phyloP scores from a whole-genome alignment of 2,113 vertebrate species.

The Entelurus aequoreus region DNA sequence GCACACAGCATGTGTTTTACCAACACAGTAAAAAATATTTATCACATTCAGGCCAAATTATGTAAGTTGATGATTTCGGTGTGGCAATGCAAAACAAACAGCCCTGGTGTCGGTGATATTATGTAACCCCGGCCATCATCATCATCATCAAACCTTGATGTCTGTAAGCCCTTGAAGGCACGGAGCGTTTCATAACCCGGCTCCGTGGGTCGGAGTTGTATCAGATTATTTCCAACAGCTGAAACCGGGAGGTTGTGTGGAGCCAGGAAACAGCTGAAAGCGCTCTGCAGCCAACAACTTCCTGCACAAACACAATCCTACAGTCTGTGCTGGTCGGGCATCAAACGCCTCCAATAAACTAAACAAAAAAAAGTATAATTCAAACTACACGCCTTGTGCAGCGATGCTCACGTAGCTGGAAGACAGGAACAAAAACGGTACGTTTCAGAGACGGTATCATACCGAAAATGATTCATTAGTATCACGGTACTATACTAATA shows the following conservation, averaged over 20 bases:
- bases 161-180: conserved; percentile 33
- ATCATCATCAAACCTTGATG: conserved; percentile 5
- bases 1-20: no score
- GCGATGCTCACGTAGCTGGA: neutral
- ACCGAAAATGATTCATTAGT: no score
- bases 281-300: conserved; percentile 36
- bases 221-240: conserved; percentile 73
- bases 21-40: no score
- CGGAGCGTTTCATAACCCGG: conserved; percentile 56
- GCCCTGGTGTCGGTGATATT: no score
- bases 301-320: conserved; percentile 28
- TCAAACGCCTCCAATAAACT: neutral
- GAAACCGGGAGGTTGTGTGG: conserved; percentile 66
- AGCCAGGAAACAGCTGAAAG: conserved; percentile 72
- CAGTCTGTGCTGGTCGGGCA: conserved; percentile 8
- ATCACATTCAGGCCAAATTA: neutral
- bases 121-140: neutral
- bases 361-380: neutral
- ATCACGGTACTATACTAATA: no score
- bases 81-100: no score
- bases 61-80: no score
- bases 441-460: no score
- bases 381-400: neutral
- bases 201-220: conserved; percentile 43
- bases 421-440: no score